These are phyloP conservation scores for Zapornia atra DNA, from an alignment of 2,113 vertebrate genomes.

Conservation along the genomic window DNA sequence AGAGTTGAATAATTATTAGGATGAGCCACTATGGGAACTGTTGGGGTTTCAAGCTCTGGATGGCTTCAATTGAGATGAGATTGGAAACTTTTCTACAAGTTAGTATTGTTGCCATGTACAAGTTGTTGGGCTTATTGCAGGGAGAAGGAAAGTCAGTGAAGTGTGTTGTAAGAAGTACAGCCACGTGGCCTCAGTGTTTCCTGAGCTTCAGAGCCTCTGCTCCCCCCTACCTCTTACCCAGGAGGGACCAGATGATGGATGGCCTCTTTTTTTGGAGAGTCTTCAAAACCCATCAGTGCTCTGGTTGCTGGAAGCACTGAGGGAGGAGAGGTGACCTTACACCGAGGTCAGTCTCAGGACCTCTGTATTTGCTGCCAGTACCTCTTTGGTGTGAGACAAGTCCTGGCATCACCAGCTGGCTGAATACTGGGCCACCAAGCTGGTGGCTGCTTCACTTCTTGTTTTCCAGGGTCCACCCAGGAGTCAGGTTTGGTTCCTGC, in stretches of 20 bases:
- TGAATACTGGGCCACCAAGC: rapidly evolving
- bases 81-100: neutral
- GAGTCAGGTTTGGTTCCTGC: neutral
- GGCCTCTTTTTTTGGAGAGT: neutral
- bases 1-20: neutral
- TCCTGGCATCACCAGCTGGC: neutral
- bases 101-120: neutral
- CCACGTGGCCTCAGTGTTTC: neutral
- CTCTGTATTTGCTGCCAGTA: neutral
- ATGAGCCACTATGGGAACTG: neutral
- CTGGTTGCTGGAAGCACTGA: neutral
- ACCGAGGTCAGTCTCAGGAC: neutral
- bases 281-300: neutral
- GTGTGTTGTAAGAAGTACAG: neutral
- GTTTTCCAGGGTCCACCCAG: neutral
- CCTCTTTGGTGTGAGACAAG: neutral
- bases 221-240: neutral
- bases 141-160: neutral
- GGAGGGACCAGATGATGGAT: neutral
- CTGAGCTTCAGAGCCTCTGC: neutral
- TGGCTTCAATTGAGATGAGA: neutral
- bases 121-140: neutral
- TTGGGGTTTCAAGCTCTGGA: neutral
- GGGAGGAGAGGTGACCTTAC: neutral
- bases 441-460: rapidly evolving